Base-by-base conservation (phyloP, 2,113 vertebrate genomes). In the Oryzias javanicus region DNA sequence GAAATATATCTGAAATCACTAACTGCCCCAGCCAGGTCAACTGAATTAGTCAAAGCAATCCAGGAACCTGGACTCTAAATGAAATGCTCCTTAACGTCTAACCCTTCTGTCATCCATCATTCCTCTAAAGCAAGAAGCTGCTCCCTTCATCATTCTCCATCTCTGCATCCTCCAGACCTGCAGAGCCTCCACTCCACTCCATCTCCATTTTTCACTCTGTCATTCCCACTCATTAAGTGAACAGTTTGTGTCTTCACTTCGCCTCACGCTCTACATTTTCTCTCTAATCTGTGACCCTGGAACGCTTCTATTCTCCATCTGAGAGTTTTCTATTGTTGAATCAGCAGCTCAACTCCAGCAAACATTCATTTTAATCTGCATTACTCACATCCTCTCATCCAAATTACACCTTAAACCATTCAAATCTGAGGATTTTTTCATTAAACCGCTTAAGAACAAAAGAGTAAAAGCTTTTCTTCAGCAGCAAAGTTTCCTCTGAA, bases 41-140 rank as follows among this genome's bases (percentile, higher is more conserved):
- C 25, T 41, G 68, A 82, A 76, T 74, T 60, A 80, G 57, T 49
- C 49, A 56, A 63, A 65, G 63, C 62, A 69, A 56, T 55, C n/a
- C n/a, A 62, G 55, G 64, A 60, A 68, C 42, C 44, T 40, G 49
- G 58, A 8, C 58, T 72, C 60, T 14, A 75, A 80, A 82, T 85
- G 15, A 67, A 72, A 76, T 61, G 62, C 41, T 7, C 16, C 40
- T 60, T 64, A 75, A 55, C 61, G 42, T 61, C 61, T 46, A 60
- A 78, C 65, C 52, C 40, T 17, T 55, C 62, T 1, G 5, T 64
- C 65, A 82, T 82, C 78, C 65, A 67, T 87, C 85, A 81, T 47
- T 44, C 18, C 25, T 44, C 56, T 35, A n/a, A 65, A 81, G 71
- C 61, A 73, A 47, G 60, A 57, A 61, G 12, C 14, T 45, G 22